Conservation (phyloP, 2,113 vertebrate genomes). For the Fulica atra region DNA sequence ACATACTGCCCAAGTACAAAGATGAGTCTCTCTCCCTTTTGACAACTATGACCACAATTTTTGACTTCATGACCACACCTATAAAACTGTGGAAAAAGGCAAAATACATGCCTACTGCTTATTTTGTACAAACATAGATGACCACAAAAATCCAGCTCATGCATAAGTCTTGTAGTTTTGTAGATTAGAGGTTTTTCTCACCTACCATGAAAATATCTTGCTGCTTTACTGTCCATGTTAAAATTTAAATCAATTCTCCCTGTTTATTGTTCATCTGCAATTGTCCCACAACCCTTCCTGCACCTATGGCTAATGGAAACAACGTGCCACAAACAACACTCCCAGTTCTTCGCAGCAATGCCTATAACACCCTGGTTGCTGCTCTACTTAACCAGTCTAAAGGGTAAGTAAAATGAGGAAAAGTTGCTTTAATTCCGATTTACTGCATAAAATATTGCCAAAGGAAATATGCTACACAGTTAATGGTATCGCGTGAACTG, state of each 20-base stretch:
- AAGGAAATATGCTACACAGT: background rate
- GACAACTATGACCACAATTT: background rate
- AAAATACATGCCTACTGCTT: background rate
- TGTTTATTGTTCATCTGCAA: accelerated
- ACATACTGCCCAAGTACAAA: background rate
- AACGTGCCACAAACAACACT: accelerated
- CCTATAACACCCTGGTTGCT: background rate
- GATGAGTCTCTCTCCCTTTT: background rate
- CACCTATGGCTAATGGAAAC: background rate
- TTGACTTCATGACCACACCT: background rate
- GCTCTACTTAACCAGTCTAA: background rate
- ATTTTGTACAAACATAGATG: background rate
- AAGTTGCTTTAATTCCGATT: background rate
- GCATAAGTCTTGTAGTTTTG: background rate
- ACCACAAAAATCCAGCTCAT: background rate
- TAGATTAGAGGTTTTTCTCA: background rate
- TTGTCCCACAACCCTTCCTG: background rate
- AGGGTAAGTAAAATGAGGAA: background rate
- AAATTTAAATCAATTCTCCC: background rate
- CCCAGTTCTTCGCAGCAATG: background rate
- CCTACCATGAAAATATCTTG: background rate
- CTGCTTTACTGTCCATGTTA: background rate
- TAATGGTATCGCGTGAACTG: background rate
- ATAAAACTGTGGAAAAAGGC: background rate
- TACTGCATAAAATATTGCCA: background rate